Conservation (phyloP, 1,140 invertebrate species). For the Tetragnatha versicolor region DNA sequence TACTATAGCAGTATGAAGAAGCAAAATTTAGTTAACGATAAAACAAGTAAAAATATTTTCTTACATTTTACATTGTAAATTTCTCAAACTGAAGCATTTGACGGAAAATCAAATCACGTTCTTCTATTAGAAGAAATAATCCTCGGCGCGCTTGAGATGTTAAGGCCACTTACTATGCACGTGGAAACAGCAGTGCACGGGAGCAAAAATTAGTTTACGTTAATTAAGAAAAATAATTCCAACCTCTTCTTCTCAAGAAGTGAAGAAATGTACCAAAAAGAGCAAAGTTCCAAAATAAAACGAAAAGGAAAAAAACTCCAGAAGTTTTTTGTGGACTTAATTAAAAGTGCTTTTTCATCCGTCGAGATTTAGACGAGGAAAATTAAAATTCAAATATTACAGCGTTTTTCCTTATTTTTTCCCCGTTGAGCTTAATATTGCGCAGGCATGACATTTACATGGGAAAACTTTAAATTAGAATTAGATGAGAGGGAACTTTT, state of each 20-base stretch:
- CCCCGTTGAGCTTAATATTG: slow-evolving; percentile 4
- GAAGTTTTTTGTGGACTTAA: slow-evolving; percentile 6
- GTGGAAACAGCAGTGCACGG: too few relatives aligned
- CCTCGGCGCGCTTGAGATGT: too few relatives aligned
- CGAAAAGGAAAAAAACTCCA: background rate
- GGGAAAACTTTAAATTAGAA: slow-evolving; percentile 20
- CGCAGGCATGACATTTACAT: background rate
- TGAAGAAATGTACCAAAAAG: background rate
- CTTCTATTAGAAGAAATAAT: too few relatives aligned
- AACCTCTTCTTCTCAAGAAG: background rate
- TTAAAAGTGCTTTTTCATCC: slow-evolving; percentile 2
- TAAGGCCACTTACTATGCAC: too few relatives aligned
- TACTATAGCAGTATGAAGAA: too few relatives aligned
- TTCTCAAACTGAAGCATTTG: too few relatives aligned
- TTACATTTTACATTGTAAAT: too few relatives aligned
- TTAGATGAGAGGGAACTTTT: too few relatives aligned
- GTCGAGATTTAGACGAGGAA: slow-evolving; percentile 6
- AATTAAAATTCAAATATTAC: slow-evolving; percentile 5
- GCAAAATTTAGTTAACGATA: too few relatives aligned
- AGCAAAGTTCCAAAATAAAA: background rate
- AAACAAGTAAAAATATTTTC: too few relatives aligned
- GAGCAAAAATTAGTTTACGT: too few relatives aligned
- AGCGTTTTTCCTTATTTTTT: background rate
- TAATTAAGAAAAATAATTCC: slow-evolving; percentile 16
- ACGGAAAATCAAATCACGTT: too few relatives aligned